Evolutionary conservation across 2,797 vertebrate species (phyloP).

Genomic region (Phataginus tricuspis): DNA sequence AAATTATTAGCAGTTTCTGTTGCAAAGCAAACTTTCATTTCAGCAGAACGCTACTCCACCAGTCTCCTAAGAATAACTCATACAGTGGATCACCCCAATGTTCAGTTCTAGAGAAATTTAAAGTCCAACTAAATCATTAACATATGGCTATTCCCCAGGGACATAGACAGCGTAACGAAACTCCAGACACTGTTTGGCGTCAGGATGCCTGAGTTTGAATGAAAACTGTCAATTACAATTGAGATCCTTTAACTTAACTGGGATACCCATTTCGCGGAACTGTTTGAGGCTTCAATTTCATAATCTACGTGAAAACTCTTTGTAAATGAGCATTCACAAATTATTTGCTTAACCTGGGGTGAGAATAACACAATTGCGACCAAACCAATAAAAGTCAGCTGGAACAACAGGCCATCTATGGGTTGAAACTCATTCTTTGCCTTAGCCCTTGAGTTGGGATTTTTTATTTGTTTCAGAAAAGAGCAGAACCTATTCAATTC

Average conservation of each 20-base stretch:
- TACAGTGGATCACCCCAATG: background rate
- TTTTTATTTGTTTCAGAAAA: background rate
- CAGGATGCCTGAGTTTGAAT: background rate
- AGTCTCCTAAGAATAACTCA: background rate
- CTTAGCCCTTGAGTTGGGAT: background rate
- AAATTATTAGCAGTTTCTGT: constrained; percentile 30
- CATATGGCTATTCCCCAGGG: background rate
- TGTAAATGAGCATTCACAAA: background rate
- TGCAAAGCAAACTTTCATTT: constrained; percentile 39
- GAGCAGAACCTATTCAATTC: background rate
- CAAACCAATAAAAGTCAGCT: background rate
- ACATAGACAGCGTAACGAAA: background rate
- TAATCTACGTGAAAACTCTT: background rate
- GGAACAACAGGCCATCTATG: background rate
- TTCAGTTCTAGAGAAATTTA: background rate
- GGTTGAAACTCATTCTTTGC: background rate
- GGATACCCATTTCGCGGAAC: background rate
- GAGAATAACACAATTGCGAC: background rate
- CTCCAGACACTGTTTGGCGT: background rate
- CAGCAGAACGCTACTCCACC: background rate
- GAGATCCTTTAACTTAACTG: background rate
- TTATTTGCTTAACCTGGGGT: background rate
- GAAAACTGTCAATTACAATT: background rate
- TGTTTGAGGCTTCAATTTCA: background rate
- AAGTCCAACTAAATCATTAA: background rate